Evolutionary conservation across 2,113 vertebrate genomes (phyloP).

Genomic region (Oostethus manadensis): DNA sequence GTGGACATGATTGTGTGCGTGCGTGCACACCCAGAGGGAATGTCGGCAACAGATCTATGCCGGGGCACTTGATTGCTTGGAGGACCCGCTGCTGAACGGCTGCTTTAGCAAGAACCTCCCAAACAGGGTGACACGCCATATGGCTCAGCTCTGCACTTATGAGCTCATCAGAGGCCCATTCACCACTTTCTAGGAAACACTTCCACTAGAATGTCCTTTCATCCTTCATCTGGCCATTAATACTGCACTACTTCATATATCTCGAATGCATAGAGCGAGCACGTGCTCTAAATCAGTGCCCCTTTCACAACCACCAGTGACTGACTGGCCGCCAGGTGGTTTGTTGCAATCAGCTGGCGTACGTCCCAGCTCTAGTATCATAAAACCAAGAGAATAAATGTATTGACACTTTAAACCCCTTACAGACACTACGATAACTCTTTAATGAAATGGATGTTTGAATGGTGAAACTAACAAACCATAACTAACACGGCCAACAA

Average conservation of each 20-base stretch:
- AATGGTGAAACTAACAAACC: too few relatives aligned
- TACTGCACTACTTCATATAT: neutral
- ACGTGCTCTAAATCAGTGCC: neutral
- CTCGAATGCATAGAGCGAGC: too few relatives aligned
- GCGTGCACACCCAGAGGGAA: neutral
- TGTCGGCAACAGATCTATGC: constrained; percentile 1
- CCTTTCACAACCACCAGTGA: neutral
- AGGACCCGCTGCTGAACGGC: constrained; percentile 4
- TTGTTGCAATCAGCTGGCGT: neutral
- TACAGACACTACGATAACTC: too few relatives aligned
- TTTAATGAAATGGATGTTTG: too few relatives aligned
- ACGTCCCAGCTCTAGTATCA: neutral
- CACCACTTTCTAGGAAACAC: constrained; percentile 37
- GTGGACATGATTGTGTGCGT: neutral
- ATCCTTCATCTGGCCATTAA: constrained; percentile 7
- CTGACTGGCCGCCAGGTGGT: neutral
- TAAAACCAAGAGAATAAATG: too few relatives aligned
- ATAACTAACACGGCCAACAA: too few relatives aligned
- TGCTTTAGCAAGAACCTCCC: constrained; percentile 26
- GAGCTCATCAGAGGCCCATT: constrained; percentile 39
- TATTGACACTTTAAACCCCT: too few relatives aligned
- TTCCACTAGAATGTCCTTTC: neutral
- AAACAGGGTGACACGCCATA: constrained; percentile 33
- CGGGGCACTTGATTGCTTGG: constrained; percentile 5
- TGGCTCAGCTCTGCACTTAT: constrained; percentile 40